Evolutionary conservation across 2,113 vertebrate genomes (phyloP).

Genomic region (Eira barbara): DNA sequence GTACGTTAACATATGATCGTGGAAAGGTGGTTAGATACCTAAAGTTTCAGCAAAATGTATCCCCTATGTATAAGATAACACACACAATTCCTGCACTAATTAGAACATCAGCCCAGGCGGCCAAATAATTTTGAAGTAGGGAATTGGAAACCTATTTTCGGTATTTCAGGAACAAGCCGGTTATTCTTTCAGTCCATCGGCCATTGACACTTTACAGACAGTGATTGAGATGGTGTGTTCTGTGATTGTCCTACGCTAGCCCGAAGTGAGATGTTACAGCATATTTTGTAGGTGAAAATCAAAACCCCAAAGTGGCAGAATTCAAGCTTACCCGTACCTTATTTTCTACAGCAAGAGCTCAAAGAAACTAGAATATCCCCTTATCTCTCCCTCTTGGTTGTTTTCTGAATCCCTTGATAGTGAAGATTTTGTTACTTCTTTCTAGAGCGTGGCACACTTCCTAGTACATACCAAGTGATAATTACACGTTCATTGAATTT

Average conservation of each 20-base stretch:
- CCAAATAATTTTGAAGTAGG: neutral
- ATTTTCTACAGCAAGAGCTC: neutral
- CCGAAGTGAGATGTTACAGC: neutral
- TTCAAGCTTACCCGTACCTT: neutral
- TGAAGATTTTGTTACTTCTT: neutral
- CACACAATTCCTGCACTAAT: neutral
- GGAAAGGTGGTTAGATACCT: neutral
- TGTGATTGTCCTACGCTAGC: neutral
- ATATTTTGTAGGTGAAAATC: neutral
- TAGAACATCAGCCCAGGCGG: neutral
- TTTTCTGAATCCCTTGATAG: constrained; percentile 16
- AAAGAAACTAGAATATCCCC: neutral
- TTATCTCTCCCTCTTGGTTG: neutral
- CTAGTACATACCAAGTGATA: neutral
- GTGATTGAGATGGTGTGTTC: neutral
- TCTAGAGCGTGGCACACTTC: neutral
- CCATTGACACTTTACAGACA: neutral
- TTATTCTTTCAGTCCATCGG: neutral
- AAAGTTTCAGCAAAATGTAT: neutral
- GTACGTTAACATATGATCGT: neutral
- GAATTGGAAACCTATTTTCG: neutral
- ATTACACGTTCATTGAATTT: neutral
- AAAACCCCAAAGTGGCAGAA: neutral
- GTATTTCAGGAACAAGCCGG: neutral
- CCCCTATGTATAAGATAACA: neutral